Evolutionary conservation across 2,113 vertebrate species (phyloP).

Genomic region (Monopterus albus): DNA sequence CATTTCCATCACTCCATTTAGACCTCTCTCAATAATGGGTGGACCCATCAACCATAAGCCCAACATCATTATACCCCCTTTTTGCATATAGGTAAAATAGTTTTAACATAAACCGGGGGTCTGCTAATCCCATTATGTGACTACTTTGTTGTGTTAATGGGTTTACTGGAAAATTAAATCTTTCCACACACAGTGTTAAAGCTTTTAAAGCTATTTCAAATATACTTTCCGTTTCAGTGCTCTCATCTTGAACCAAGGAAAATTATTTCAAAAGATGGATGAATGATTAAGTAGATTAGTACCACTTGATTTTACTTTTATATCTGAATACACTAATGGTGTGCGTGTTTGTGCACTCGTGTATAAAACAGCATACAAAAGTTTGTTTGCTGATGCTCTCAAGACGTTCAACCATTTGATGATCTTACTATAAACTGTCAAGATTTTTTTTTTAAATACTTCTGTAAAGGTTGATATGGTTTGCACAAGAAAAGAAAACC

Average conservation of each 20-base stretch:
- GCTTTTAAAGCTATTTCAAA: slow-evolving; percentile 38
- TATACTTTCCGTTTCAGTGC: slow-evolving; percentile 8
- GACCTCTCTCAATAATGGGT: slow-evolving; percentile 54
- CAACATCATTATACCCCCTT: slow-evolving; percentile 41
- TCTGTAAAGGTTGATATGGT: slow-evolving; percentile 30
- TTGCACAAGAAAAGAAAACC: slow-evolving; percentile 47
- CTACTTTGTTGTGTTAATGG: no score
- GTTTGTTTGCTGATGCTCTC: slow-evolving; percentile 1
- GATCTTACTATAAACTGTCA: neutral
- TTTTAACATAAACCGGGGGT: slow-evolving; percentile 28
- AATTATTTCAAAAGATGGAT: slow-evolving; percentile 22
- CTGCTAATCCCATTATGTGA: slow-evolving; percentile 19
- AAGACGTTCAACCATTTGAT: slow-evolving; percentile 10
- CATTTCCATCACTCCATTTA: slow-evolving; percentile 71
- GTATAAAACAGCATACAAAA: neutral
- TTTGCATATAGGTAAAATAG: slow-evolving; percentile 28
- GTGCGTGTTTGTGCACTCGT: neutral
- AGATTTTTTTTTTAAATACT: neutral
- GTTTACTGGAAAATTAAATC: slow-evolving; percentile 19
- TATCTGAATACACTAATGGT: neutral
- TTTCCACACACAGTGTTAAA: slow-evolving; percentile 23
- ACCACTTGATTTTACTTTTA: neutral
- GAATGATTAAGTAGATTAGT: slow-evolving; percentile 6
- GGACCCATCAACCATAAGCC: slow-evolving; percentile 45
- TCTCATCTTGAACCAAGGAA: slow-evolving; percentile 5